phyloP scores from a whole-genome alignment of 2,797 vertebrate genomes.

The Sorex maritimensis region DNA sequence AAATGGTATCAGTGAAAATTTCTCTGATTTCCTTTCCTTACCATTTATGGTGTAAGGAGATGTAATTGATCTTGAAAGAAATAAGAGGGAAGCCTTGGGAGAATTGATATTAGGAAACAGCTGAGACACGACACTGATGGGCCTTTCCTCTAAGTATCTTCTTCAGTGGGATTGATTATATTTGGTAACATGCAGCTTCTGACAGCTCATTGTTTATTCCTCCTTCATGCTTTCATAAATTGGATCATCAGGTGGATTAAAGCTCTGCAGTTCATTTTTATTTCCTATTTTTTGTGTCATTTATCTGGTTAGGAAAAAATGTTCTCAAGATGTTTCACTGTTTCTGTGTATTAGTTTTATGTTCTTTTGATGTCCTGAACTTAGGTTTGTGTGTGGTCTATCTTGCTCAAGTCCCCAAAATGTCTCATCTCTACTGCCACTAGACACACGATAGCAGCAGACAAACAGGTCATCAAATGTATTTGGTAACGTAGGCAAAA shows the following conservation, averaged over 20 bases:
- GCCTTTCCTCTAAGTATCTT: background rate
- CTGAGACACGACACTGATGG: background rate
- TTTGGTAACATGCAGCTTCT: background rate
- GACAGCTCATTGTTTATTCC: constrained; percentile 10
- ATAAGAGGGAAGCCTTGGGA: background rate
- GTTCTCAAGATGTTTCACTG: constrained; percentile 72
- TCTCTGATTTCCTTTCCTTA: constrained; percentile 11
- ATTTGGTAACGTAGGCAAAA: constrained; percentile 58
- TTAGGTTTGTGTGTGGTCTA: constrained; percentile 80
- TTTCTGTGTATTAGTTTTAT: constrained; percentile 75
- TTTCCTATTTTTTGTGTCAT: constrained; percentile 69
- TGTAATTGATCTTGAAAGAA: background rate
- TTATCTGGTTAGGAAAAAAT: constrained; percentile 80
- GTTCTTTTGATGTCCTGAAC: constrained; percentile 75
- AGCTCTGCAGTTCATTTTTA: constrained; percentile 73
- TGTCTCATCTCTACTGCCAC: constrained; percentile 72
- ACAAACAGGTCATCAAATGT: background rate
- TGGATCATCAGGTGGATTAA: constrained; percentile 72
- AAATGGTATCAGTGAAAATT: background rate
- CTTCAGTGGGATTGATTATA: background rate
- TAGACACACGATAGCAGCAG: constrained; percentile 72
- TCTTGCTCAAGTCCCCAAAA: constrained; percentile 65
- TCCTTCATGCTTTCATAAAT: constrained; percentile 63
- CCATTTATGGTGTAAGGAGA: background rate
- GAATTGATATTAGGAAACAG: background rate